phyloP scores from a whole-genome alignment of 2,888 invertebrate genomes.

The Oligia fasciuncula region DNA sequence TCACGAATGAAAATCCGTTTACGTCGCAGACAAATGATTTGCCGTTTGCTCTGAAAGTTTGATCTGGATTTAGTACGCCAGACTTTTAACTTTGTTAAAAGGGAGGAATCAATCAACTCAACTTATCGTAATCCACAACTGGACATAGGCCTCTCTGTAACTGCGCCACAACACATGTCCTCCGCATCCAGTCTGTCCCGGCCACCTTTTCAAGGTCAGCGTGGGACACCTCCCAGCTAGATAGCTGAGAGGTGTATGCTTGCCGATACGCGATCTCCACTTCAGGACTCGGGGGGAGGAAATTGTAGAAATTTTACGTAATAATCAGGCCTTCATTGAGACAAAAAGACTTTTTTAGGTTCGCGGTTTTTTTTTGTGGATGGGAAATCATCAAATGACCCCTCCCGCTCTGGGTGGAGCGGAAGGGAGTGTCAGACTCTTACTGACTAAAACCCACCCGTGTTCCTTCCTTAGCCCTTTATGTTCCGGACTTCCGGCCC shows the following conservation, averaged over 20 bases:
- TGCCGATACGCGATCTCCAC: neutral
- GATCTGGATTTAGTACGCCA: neutral
- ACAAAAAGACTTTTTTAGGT: neutral
- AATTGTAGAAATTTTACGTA: no score
- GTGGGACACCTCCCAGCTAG: no score
- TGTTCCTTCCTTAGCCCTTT: no score
- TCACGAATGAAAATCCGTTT: conserved; percentile 99
- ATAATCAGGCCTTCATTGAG: neutral
- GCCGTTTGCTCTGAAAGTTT: conserved; percentile 95
- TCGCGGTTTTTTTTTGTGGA: no score
- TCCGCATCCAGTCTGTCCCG: neutral
- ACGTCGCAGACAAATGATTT: conserved; percentile 99
- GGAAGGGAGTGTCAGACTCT: no score
- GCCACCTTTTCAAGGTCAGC: neutral
- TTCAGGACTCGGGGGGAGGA: neutral
- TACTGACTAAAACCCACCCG: no score
- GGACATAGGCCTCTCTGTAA: no score
- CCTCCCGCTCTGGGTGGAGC: no score
- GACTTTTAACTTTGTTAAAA: neutral
- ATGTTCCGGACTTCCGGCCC: no score
- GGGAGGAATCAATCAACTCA: neutral
- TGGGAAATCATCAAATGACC: no score
- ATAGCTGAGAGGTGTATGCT: no score
- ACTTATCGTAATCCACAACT: neutral
- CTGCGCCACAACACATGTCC: neutral